Evolutionary conservation across 2,113 vertebrate species (phyloP).

Genomic region (Pollimyrus isidori): DNA sequence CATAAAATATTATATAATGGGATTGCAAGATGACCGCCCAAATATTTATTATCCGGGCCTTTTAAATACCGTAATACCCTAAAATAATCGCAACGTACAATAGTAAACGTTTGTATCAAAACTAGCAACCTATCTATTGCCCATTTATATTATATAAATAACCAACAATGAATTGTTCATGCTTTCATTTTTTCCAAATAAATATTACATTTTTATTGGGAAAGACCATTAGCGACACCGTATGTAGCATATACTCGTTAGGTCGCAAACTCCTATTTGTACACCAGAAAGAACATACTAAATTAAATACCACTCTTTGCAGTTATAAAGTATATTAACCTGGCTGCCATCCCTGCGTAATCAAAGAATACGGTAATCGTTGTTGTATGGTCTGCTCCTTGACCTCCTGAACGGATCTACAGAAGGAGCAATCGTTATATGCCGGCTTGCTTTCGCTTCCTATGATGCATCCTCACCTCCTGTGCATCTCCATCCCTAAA

Average conservation of each 20-base stretch:
- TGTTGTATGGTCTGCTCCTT: not conserved
- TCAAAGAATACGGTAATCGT: not conserved
- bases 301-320: not conserved
- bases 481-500: not conserved
- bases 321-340: not conserved
- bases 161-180: not conserved
- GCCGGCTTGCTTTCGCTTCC: not conserved
- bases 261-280: not conserved
- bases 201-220: not conserved
- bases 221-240: not conserved
- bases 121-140: not conserved
- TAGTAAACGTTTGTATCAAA: not conserved
- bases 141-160: not conserved
- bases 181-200: not conserved
- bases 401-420: not conserved
- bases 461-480: not conserved
- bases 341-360: not conserved
- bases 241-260: not conserved
- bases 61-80: slow-evolving; percentile 8
- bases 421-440: not conserved
- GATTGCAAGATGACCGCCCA: not conserved
- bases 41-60: slow-evolving; percentile 8
- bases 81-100: not conserved
- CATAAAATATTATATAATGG: not conserved
- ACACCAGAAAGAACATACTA: not conserved